A percentile compares a stretch with the other conserved stretches of the same genome.
Evolutionary conservation across 2,113 vertebrate species (phyloP).

Genomic region (Hypanus sabinus): DNA sequence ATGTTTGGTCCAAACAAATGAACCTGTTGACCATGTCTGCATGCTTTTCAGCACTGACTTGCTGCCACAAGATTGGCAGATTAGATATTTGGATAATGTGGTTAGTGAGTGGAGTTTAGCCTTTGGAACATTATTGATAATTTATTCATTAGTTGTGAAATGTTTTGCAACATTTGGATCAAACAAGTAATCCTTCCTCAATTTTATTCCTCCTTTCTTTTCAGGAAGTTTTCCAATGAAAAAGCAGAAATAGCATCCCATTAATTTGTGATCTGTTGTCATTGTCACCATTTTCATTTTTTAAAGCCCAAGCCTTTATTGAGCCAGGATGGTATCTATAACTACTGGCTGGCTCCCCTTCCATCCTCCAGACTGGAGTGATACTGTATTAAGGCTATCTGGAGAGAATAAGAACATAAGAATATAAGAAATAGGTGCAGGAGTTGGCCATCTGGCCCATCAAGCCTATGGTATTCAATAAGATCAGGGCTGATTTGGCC

Average conservation of each 20-base stretch:
- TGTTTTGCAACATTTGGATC: background rate
- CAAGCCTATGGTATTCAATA: no score
- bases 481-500: no score
- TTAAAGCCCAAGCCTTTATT: background rate
- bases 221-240: background rate
- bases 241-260: background rate
- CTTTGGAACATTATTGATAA: background rate
- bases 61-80: no score
- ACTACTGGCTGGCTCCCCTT: background rate
- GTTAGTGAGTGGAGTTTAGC: background rate
- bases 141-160: background rate
- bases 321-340: background rate
- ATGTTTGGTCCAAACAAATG: no score
- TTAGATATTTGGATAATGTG: no score
- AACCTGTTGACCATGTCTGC: no score
- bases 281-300: background rate
- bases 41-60: no score
- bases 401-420: background rate
- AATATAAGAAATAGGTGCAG: no score
- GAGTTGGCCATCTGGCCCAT: no score
- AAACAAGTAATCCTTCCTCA: background rate
- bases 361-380: background rate
- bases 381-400: background rate
- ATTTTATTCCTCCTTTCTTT: background rate
- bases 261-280: background rate